These are phyloP conservation scores for Drosophila sordidapex DNA, from an alignment of 2,888 invertebrate species.

Conservation along the genomic window DNA sequence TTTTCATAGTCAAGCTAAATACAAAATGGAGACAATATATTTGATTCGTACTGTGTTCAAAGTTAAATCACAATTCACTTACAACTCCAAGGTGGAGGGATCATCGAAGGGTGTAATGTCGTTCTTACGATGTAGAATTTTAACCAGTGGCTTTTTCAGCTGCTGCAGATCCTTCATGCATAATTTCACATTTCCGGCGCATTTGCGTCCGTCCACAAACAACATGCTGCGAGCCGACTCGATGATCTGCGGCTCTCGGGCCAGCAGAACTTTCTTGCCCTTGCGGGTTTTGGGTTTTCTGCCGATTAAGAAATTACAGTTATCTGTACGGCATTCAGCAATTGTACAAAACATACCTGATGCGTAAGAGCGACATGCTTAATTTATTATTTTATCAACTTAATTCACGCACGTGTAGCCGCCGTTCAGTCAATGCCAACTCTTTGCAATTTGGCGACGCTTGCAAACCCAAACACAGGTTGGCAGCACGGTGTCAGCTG, in stretches of 20 bases:
- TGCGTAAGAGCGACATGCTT: conserved; percentile 83
- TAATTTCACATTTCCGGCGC: conserved; percentile 89
- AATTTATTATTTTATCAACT: conserved; percentile 22
- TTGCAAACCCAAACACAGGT: neutral
- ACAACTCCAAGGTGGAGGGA: conserved; percentile 91
- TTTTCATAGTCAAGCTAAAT: conserved; percentile 89
- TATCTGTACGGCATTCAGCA: neutral
- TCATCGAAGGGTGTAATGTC: conserved; percentile 97
- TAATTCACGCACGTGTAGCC: conserved; percentile 64
- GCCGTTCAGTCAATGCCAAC: conserved; percentile 17
- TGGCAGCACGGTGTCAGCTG: conserved; percentile 40
- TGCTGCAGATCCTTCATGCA: conserved; percentile 94
- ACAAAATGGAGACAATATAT: neutral
- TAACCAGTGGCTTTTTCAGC: conserved; percentile 94
- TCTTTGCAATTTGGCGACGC: neutral
- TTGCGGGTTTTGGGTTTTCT: conserved; percentile 96
- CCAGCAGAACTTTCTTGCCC: conserved; percentile 93
- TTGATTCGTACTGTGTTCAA: neutral
- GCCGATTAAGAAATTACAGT: conserved; percentile 55
- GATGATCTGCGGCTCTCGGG: conserved; percentile 93
- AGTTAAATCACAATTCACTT: conserved; percentile 83
- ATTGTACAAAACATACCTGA: conserved; percentile 72
- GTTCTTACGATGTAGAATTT: conserved; percentile 92
- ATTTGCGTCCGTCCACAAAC: conserved; percentile 93
- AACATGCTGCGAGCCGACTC: conserved; percentile 94